Evolutionary conservation across 1,140 invertebrate species (phyloP).

Genomic region (Papilio machaon): DNA sequence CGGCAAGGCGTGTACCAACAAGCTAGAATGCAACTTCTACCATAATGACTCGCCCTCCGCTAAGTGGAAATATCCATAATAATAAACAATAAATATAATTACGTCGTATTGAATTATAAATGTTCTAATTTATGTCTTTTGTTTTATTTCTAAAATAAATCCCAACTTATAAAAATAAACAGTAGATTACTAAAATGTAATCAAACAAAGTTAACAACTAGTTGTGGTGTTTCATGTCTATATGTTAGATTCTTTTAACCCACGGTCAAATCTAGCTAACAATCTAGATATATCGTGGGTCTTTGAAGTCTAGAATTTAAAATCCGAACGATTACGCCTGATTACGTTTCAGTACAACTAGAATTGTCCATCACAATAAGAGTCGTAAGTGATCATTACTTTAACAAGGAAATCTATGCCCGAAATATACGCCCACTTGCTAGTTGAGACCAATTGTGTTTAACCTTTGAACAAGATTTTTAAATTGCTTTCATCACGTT

Average conservation of each 20-base stretch:
- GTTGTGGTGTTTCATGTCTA: too few species aligned
- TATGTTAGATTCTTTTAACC: too few species aligned
- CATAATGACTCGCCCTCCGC: slow-evolving; percentile 79
- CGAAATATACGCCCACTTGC: slow-evolving; percentile 27
- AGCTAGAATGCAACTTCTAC: slow-evolving; percentile 84
- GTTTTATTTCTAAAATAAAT: background rate
- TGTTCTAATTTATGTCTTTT: slow-evolving; percentile 26
- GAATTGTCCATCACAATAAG: background rate
- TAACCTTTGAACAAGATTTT: slow-evolving; percentile 11
- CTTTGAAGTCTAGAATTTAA: background rate
- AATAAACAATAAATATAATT: slow-evolving; percentile 44
- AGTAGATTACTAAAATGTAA: too few species aligned
- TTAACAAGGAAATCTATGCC: slow-evolving; percentile 35
- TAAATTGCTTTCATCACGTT: background rate
- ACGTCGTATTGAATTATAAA: slow-evolving; percentile 25
- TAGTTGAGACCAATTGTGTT: slow-evolving; percentile 3
- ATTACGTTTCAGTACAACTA: background rate
- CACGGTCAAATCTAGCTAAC: too few species aligned
- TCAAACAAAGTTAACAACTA: too few species aligned
- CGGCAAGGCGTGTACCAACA: slow-evolving; percentile 85
- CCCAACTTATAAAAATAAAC: too few species aligned
- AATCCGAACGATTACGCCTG: background rate
- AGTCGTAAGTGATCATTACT: slow-evolving; percentile 7
- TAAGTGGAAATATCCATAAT: slow-evolving; percentile 66
- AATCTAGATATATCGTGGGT: background rate